A percentile compares a stretch with the other conserved stretches of the same genome.
Conservation (phyloP, 2,888 invertebrate species). For the Syritta pipiens region DNA sequence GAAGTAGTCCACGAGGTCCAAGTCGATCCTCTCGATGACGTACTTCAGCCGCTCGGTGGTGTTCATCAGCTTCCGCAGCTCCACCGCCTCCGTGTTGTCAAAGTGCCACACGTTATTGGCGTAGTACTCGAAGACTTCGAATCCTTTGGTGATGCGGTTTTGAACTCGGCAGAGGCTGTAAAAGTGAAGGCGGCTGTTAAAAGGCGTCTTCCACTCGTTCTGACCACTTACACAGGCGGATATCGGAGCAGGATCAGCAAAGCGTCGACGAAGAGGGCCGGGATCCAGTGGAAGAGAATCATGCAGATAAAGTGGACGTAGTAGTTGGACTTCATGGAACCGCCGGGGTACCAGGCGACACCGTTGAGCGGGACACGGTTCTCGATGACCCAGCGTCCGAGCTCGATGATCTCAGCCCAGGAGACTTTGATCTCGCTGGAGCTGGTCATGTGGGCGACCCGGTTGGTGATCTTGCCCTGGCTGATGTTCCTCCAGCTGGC, state of each 20-base stretch:
- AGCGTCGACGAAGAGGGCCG: slow-evolving; percentile 91
- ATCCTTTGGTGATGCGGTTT: slow-evolving; percentile 90
- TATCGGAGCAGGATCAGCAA: slow-evolving; percentile 89
- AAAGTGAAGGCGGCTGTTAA: neutral
- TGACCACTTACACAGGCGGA: slow-evolving; percentile 88
- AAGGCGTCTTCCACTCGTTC: neutral
- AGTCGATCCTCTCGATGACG: slow-evolving; percentile 83
- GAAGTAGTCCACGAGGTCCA: slow-evolving; percentile 90
- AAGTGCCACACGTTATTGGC: slow-evolving; percentile 96
- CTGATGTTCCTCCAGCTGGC: slow-evolving; percentile 75
- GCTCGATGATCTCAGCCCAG: slow-evolving; percentile 93
- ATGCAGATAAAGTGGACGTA: slow-evolving; percentile 90
- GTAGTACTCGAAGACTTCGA: slow-evolving; percentile 94
- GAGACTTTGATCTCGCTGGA: slow-evolving; percentile 90
- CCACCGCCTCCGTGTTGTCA: slow-evolving; percentile 84
- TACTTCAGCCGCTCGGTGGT: slow-evolving; percentile 84
- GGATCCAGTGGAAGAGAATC: slow-evolving; percentile 93
- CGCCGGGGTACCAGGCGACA: slow-evolving; percentile 92
- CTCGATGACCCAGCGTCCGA: slow-evolving; percentile 88
- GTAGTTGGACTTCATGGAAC: slow-evolving; percentile 90
- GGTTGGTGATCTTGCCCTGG: slow-evolving; percentile 72
- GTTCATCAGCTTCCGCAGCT: slow-evolving; percentile 83
- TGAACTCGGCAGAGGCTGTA: slow-evolving; percentile 89
- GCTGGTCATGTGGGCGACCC: slow-evolving; percentile 88
- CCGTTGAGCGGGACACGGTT: slow-evolving; percentile 91